These are phyloP conservation scores for Acanthiza pusilla DNA, from an alignment of 2,797 vertebrate genomes.

Conservation along the genomic window DNA sequence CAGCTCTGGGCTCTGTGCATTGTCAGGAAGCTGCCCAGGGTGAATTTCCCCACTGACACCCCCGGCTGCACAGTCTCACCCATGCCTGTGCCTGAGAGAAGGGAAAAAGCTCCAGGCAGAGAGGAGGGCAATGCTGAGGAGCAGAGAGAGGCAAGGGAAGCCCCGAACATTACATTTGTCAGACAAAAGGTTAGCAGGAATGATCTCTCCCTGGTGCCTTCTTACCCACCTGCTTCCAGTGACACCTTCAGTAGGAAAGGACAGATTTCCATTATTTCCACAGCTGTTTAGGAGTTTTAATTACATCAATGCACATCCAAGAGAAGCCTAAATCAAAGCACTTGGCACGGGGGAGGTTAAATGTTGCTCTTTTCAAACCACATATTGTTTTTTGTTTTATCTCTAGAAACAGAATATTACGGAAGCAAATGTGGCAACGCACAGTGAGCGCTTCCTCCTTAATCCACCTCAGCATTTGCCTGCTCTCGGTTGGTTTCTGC, in stretches of 20 bases:
- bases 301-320: background rate
- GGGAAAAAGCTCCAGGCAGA: background rate
- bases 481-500: constrained; percentile 21
- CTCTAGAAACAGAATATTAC: background rate
- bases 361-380: background rate
- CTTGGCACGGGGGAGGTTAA: background rate
- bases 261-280: background rate
- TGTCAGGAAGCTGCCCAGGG: background rate
- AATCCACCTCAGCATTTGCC: background rate
- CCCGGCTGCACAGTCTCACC: accelerated
- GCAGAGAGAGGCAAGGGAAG: background rate
- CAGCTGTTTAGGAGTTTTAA: background rate
- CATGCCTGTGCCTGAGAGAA: accelerated
- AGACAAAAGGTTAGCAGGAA: background rate
- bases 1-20: background rate
- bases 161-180: background rate
- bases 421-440: background rate
- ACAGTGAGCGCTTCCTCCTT: background rate
- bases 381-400: background rate
- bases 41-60: background rate
- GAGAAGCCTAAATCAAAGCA: constrained; percentile 4
- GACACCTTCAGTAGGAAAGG: background rate
- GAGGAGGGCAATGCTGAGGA: background rate
- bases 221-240: background rate
- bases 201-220: background rate